Percentiles rank a stretch among this genome's conserved stretches.
phyloP scores from a whole-genome alignment of 2,888 invertebrate species.

The Thelaira solivaga region DNA sequence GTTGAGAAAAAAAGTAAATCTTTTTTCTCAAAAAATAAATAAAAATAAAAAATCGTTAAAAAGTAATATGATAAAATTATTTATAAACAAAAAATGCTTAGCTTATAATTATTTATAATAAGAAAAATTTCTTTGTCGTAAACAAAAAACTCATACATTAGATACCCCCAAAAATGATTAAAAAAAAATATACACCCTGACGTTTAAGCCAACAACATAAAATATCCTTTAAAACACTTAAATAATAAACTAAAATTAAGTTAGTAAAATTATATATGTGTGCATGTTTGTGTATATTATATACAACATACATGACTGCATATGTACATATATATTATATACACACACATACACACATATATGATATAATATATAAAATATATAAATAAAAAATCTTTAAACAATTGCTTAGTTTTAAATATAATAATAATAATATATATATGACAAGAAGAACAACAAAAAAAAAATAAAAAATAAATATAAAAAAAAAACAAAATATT shows the following conservation, averaged over 20 bases:
- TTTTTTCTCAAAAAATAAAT: slow-evolving; percentile 16
- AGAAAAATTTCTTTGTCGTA: slow-evolving; percentile 56
- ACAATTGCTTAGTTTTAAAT: slow-evolving; percentile 62
- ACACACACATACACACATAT: too few species aligned
- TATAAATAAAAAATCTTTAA: slow-evolving; percentile 54
- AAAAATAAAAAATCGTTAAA: slow-evolving; percentile 28
- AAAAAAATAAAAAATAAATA: slow-evolving; percentile 8
- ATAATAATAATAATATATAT: slow-evolving; percentile 43
- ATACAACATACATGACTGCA: too few species aligned
- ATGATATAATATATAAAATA: too few species aligned
- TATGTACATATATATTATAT: too few species aligned
- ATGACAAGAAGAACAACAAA: slow-evolving; percentile 28
- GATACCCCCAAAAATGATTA: slow-evolving; percentile 19
- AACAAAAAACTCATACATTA: slow-evolving; percentile 48
- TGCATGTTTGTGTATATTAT: too few species aligned
- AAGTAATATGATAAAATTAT: slow-evolving; percentile 31
- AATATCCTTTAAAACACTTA: slow-evolving; percentile 33
- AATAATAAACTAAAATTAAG: slow-evolving; percentile 27
- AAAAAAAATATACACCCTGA: slow-evolving; percentile 20
- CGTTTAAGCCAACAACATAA: slow-evolving; percentile 9
- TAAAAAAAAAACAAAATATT: slow-evolving; percentile 39
- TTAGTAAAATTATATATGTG: slow-evolving; percentile 44
- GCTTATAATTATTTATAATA: slow-evolving; percentile 43
- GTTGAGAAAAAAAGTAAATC: background rate
- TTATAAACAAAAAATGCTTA: slow-evolving; percentile 47